These are phyloP conservation scores for Drosophila sproati DNA, from an alignment of 1,140 invertebrate genomes.

Conservation along the genomic window DNA sequence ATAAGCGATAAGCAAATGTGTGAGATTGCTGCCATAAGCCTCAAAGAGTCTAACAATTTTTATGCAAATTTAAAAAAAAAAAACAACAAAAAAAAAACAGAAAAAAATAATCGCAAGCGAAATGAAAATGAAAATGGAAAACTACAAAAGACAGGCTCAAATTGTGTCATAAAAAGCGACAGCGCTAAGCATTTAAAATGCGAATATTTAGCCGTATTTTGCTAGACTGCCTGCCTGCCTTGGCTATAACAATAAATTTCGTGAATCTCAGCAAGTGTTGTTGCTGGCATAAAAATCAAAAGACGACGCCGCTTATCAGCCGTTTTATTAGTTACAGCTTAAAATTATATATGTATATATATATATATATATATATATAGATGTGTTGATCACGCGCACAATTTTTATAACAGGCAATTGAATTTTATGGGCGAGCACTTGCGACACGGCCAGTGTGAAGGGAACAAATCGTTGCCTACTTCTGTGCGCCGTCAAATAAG, in stretches of 20 bases:
- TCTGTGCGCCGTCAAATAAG: constrained; percentile 44
- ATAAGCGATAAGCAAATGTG: constrained; percentile 71
- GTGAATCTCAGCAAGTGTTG: constrained; percentile 6
- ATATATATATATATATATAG: constrained; percentile 42
- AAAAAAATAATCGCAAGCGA: neutral
- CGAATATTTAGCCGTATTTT: constrained; percentile 43
- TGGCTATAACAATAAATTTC: constrained; percentile 67
- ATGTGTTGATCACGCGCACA: constrained; percentile 69
- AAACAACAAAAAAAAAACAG: neutral
- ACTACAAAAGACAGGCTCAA: constrained; percentile 63
- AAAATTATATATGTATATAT: constrained; percentile 59
- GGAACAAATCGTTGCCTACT: constrained; percentile 60
- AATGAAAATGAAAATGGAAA: constrained; percentile 20
- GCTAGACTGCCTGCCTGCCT: neutral
- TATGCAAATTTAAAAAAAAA: constrained; percentile 60
- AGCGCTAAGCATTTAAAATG: constrained; percentile 72
- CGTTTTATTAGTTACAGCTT: constrained; percentile 79
- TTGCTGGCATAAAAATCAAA: constrained; percentile 72
- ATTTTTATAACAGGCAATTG: constrained; percentile 74
- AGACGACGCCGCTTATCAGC: constrained; percentile 64
- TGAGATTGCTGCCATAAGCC: constrained; percentile 50
- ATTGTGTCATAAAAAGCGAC: constrained; percentile 70
- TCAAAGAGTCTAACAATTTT: constrained; percentile 54
- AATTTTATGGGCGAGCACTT: constrained; percentile 61
- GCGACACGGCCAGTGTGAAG: neutral